Evolutionary conservation across 2,113 vertebrate species (phyloP).

Genomic region (Illadopsis cleaveri): DNA sequence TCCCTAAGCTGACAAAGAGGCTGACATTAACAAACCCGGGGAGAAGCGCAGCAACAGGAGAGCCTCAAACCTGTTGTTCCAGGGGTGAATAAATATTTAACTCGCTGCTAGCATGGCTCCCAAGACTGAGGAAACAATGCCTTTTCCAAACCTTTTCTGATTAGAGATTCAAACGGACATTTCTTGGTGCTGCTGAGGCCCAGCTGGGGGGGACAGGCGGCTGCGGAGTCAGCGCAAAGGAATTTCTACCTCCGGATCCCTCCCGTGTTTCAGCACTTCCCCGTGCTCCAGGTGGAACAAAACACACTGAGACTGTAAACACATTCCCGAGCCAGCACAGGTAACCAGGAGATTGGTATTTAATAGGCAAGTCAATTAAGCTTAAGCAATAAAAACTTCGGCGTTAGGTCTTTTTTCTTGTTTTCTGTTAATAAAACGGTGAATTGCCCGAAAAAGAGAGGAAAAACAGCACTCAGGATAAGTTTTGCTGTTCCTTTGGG

Average conservation of each 20-base stretch:
- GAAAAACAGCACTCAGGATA: background rate
- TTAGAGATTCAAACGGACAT: constrained; percentile 16
- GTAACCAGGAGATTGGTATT: background rate
- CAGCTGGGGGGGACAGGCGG: constrained; percentile 18
- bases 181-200: constrained; percentile 41
- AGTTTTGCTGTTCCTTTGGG: background rate
- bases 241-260: constrained; percentile 16
- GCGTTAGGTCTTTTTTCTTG: background rate
- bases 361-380: background rate
- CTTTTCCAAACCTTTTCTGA: background rate
- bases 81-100: constrained; percentile 49
- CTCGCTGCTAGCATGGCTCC: background rate
- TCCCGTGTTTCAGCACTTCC: background rate
- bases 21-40: accelerated
- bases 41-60: accelerated
- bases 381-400: background rate
- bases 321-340: background rate
- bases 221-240: constrained; percentile 24
- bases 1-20: background rate
- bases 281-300: constrained; percentile 17
- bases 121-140: constrained; percentile 23
- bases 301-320: background rate
- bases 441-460: background rate
- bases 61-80: background rate
- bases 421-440: background rate